Conservation (phyloP, 2,888 invertebrate species). For the Agrotis clavis region DNA sequence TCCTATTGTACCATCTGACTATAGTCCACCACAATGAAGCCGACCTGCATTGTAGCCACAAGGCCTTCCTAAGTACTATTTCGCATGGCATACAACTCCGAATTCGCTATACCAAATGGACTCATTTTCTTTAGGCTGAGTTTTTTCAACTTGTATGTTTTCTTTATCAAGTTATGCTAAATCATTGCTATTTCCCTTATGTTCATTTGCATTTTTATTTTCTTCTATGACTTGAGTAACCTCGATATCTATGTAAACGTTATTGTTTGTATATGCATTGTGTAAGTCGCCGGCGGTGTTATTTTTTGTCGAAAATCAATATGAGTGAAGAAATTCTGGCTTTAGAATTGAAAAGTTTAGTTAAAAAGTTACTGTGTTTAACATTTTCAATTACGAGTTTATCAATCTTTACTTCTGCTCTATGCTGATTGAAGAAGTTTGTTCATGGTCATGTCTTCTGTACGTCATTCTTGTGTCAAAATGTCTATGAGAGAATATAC, state of each 20-base stretch:
- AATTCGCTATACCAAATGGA: slow-evolving; percentile 25
- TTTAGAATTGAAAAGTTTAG: not conserved
- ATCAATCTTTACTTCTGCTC: not conserved
- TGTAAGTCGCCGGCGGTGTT: slow-evolving; percentile 22
- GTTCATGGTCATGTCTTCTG: not conserved
- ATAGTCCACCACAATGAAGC: slow-evolving; percentile 41
- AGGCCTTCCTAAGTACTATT: slow-evolving; percentile 43
- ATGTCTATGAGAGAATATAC: not conserved
- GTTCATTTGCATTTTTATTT: slow-evolving; percentile 48
- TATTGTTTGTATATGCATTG: slow-evolving; percentile 22
- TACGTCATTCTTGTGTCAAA: not conserved
- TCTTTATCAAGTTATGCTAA: slow-evolving; percentile 23
- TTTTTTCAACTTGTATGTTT: slow-evolving; percentile 33
- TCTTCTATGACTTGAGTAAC: slow-evolving; percentile 13
- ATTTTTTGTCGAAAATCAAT: slow-evolving; percentile 28
- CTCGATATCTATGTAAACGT: slow-evolving; percentile 2
- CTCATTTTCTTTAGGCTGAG: slow-evolving; percentile 39
- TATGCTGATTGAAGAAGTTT: not conserved
- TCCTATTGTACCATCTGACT: slow-evolving; percentile 44
- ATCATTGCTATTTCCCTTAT: slow-evolving; percentile 32
- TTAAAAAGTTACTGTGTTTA: not conserved
- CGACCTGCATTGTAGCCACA: slow-evolving; percentile 38
- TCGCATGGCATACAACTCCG: slow-evolving; percentile 39
- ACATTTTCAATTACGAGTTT: not conserved
- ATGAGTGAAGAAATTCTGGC: slow-evolving; percentile 6